phyloP scores from a whole-genome alignment of 2,113 vertebrate species.

The Mormyrus iriodes region DNA sequence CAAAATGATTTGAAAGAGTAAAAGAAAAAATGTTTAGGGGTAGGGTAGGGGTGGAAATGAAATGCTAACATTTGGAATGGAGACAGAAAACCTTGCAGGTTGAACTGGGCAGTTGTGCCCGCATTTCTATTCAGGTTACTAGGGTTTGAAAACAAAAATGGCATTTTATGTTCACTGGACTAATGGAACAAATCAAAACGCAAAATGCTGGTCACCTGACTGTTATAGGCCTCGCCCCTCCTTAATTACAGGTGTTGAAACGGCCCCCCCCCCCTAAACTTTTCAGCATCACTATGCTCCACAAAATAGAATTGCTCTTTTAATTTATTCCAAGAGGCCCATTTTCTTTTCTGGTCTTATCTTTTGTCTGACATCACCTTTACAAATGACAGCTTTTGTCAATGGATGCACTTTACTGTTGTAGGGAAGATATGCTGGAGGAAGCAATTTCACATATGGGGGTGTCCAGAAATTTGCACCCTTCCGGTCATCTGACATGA shows the following conservation, averaged over 20 bases:
- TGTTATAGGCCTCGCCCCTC: background rate
- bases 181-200: background rate
- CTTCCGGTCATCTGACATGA: background rate
- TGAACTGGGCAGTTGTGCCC: background rate
- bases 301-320: background rate
- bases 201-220: background rate
- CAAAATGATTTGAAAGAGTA: background rate
- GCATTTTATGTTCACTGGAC: background rate
- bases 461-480: background rate
- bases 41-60: background rate
- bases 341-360: constrained; percentile 8
- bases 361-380: constrained; percentile 43
- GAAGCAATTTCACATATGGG: constrained; percentile 18
- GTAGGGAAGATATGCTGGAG: background rate
- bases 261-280: background rate
- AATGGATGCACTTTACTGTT: constrained; percentile 31
- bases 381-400: constrained; percentile 36
- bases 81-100: background rate
- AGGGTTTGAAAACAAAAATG: background rate
- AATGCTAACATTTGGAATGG: background rate
- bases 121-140: background rate
- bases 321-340: background rate
- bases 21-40: too few species aligned
- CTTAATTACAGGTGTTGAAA: background rate
- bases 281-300: background rate